Base-by-base conservation (phyloP, 1,140 invertebrate genomes). In the Drosophila insularis region DNA sequence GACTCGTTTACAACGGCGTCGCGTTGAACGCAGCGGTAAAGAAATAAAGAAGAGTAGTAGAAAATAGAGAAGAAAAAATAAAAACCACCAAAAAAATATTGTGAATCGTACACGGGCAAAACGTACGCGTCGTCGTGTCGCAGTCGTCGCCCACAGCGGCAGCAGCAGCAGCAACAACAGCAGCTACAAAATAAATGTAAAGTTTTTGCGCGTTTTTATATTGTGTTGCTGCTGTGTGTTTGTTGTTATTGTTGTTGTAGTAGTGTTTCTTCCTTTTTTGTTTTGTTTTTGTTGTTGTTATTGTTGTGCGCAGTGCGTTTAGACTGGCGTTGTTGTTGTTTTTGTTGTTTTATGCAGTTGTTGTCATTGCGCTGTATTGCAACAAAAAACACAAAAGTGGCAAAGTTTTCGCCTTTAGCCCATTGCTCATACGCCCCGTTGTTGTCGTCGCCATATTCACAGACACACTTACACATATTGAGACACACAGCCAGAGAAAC, bases 401-500 rank as follows among this genome's bases (percentile, higher is more conserved):
- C 81, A 85, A 85, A 81, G 81, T 85, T 85, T 85, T 86, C 78
- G 78, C 81, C 81, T 74, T 74, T 50, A 21, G 43, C 56, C 61
- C 72, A 86, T 86, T 79, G 82, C 84, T 87, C 84, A 86, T 86
- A 86, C 82, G 81, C 82, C 81, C 81, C 74, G 68, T 86, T 82
- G 72, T 74, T 64, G 65, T 86, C 81, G 72, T 74, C 63, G 65
- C 46, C 65, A 67, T 63, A 68, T 63, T 65, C 63, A 59, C 62
- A 61, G 19, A 46, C 8, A 21, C 13, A 23, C 11, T 43, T 11
- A n/a, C 11, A 37, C 32, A 60, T n/a, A n/a, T n/a, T n/a, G n/a
- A n/a, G n/a, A n/a, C n/a, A n/a, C n/a, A n/a, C n/a, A n/a, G n/a
- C n/a, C 14, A 37, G 10, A 53, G 13, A 63, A 3, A 19, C 19